Percentiles rank a stretch among this genome's conserved stretches.
These are phyloP conservation scores for Amorpha juglandis DNA, from an alignment of 2,888 invertebrate genomes.

Conservation along the genomic window DNA sequence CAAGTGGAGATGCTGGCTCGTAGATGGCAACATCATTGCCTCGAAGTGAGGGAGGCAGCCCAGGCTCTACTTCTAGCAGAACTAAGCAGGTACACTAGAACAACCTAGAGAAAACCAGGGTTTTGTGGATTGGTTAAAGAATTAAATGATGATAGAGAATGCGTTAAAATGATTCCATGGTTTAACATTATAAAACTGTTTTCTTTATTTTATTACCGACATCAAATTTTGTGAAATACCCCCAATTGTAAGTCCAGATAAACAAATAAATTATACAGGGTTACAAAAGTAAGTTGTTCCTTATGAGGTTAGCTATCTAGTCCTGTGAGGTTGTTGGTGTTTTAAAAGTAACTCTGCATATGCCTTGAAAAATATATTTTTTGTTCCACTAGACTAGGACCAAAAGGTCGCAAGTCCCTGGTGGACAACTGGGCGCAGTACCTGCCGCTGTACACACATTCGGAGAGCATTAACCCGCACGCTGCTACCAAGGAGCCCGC, in stretches of 20 bases:
- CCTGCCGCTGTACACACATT: conserved; percentile 93
- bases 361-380: not conserved
- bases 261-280: too few species aligned
- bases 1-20: conserved; percentile 99
- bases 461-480: conserved; percentile 90
- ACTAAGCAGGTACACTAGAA: conserved; percentile 86
- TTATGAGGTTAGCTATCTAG: too few species aligned
- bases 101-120: not conserved
- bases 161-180: too few species aligned
- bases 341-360: too few species aligned
- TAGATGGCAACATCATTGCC: conserved; percentile 99
- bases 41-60: conserved; percentile 98
- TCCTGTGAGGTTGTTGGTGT: too few species aligned
- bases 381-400: conserved; percentile 86
- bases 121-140: not conserved
- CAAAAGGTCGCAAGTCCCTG: conserved; percentile 95
- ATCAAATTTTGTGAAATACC: too few species aligned
- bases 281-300: too few species aligned
- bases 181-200: too few species aligned
- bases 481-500: conserved; percentile 77
- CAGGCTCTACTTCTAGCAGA: conserved; percentile 98
- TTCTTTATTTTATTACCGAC: too few species aligned
- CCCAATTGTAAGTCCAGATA: too few species aligned
- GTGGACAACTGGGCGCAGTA: conserved; percentile 99
- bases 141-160: too few species aligned